phyloP scores from a whole-genome alignment of 2,888 invertebrate species.

The Xestoiulus laeticollis region DNA sequence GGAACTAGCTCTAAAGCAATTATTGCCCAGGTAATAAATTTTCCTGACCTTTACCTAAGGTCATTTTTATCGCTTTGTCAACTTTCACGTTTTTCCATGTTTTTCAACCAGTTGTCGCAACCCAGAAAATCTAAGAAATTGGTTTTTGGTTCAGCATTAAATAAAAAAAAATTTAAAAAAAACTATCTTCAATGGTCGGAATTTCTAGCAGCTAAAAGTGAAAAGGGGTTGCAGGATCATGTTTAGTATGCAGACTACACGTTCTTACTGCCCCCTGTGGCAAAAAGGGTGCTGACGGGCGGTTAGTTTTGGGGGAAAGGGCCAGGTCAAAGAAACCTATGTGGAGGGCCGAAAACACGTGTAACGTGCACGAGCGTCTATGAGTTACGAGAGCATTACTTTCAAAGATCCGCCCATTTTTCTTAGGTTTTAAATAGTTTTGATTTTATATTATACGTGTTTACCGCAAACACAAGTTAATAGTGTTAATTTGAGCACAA shows the following conservation, averaged over 20 bases:
- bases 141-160: background rate
- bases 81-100: background rate
- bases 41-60: background rate
- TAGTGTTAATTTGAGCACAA: background rate
- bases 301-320: background rate
- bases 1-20: no score
- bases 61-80: background rate
- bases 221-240: slow-evolving; percentile 36
- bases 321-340: slow-evolving; percentile 23
- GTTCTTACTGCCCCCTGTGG: slow-evolving; percentile 34
- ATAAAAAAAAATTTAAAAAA: background rate
- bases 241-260: slow-evolving; percentile 32
- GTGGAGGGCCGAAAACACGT: slow-evolving; percentile 27
- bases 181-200: background rate
- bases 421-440: background rate
- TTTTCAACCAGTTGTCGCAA: background rate
- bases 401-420: background rate
- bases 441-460: background rate
- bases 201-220: background rate
- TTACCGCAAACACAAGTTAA: background rate
- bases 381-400: background rate
- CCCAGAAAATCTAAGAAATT: background rate
- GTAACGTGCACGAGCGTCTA: background rate
- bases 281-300: slow-evolving; percentile 38
- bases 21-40: background rate